These are phyloP conservation scores for Agonum fuliginosum DNA, from an alignment of 2,888 invertebrate genomes.

Conservation along the genomic window DNA sequence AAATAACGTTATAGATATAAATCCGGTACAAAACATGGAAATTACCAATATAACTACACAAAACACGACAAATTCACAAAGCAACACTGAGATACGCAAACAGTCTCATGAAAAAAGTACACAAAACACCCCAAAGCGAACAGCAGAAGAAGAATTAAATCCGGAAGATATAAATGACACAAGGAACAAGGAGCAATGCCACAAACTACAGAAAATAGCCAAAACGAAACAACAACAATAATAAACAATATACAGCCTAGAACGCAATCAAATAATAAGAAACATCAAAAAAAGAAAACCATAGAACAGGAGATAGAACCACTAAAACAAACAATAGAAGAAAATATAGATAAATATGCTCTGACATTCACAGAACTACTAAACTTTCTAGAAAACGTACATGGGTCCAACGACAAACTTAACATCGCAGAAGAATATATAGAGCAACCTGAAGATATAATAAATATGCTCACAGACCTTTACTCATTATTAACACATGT, in stretches of 20 bases:
- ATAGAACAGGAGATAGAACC: constrained; percentile 3
- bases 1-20: neutral
- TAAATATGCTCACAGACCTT: constrained; percentile 33
- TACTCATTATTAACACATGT: constrained; percentile 23
- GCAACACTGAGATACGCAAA: neutral
- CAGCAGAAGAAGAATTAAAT: neutral
- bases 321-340: neutral
- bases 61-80: neutral
- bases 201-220: too few relatives aligned
- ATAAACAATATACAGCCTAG: neutral
- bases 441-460: neutral
- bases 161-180: neutral
- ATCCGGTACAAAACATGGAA: neutral
- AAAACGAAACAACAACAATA: neutral
- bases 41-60: neutral
- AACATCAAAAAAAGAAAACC: neutral
- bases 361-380: constrained; percentile 30
- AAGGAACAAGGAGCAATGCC: neutral
- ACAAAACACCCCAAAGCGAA: neutral
- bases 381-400: constrained; percentile 41
- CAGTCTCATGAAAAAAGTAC: neutral
- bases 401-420: neutral
- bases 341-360: neutral
- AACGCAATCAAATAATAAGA: neutral
- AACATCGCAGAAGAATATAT: constrained; percentile 33